Evolutionary conservation across 2,888 invertebrate genomes (phyloP), one percentile per base, ranked within the genome.

Genomic region (Sarcophaga variegata): DNA sequence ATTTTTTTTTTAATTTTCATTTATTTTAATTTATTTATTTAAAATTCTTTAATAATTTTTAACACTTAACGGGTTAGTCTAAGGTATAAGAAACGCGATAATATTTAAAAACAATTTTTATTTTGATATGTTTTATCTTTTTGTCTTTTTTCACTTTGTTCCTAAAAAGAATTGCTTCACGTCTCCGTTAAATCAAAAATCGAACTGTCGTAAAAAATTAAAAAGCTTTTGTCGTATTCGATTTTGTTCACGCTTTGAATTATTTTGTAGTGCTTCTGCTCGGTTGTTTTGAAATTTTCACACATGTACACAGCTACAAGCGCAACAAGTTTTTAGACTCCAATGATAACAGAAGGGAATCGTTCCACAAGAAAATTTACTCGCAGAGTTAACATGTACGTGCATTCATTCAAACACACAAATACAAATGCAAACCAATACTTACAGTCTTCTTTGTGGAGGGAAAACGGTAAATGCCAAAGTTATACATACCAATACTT

Each of bases 131-230:
- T 37, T 37, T 37, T 37, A 37, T 37, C 8, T 37, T 37, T 69
- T 69, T 47, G 10, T 47, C 20, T 47, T 47, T 20, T 69, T 47
- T 22, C 17, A 20, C 20, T 20, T 45, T n/a, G 20, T 67, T 47
- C 47, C n/a, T 67, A 11, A 67, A 47, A 12, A 20, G 2, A 47
- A 17, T 22, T 49, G 69, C 69, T 22, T 49, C 69, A 69, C 12
- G 69, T 49, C 69, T 47, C 20, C 49, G 22, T 4, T 49, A 37
- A 69, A 69, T 49, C 47, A 22, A 49, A 69, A 69, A 69, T 69
- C 49, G 69, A 69, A 69, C 69, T 69, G 69, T 49, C 47, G 22
- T 69, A 69, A 69, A 69, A 49, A 49, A 49, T 69, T 49, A 49
- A 22, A 69, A 69, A 69, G 47, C 12, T n/a, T 69, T 49, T 49